Evolutionary conservation across 2,797 vertebrate genomes (phyloP).

Genomic region (Aphelocoma californica): DNA sequence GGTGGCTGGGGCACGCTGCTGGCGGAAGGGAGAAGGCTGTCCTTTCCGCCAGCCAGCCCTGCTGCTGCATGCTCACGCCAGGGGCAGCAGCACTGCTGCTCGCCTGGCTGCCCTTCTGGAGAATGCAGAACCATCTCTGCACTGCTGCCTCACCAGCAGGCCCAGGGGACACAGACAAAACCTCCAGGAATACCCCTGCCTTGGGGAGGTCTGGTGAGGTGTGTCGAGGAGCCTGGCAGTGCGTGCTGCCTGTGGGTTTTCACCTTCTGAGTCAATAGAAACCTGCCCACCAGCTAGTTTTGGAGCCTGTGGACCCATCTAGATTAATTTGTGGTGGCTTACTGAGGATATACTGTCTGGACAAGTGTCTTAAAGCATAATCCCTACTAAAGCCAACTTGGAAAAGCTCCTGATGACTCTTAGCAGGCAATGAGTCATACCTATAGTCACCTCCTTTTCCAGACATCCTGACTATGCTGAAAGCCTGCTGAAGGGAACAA

Average conservation of each 20-base stretch:
- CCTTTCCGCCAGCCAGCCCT: accelerated
- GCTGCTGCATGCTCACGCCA: accelerated
- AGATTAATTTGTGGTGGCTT: background rate
- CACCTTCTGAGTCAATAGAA: background rate
- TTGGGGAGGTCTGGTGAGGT: background rate
- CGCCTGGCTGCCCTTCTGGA: accelerated
- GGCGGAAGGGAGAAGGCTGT: background rate
- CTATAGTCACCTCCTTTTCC: background rate
- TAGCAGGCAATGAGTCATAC: background rate
- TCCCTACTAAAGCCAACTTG: background rate
- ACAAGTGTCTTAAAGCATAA: background rate
- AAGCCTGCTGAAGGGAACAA: background rate
- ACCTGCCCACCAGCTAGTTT: background rate
- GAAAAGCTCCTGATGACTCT: background rate
- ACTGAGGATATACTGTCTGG: background rate
- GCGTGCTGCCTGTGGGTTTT: accelerated
- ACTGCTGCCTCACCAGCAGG: background rate
- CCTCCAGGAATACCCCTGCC: background rate
- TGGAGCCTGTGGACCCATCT: background rate
- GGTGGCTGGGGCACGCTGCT: background rate
- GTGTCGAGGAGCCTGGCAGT: background rate
- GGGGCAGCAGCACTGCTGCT: background rate
- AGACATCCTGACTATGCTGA: background rate
- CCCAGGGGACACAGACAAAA: background rate
- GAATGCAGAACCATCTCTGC: accelerated